Base-by-base conservation (phyloP, 2,888 invertebrate species). In the Sympetrum striolatum region DNA sequence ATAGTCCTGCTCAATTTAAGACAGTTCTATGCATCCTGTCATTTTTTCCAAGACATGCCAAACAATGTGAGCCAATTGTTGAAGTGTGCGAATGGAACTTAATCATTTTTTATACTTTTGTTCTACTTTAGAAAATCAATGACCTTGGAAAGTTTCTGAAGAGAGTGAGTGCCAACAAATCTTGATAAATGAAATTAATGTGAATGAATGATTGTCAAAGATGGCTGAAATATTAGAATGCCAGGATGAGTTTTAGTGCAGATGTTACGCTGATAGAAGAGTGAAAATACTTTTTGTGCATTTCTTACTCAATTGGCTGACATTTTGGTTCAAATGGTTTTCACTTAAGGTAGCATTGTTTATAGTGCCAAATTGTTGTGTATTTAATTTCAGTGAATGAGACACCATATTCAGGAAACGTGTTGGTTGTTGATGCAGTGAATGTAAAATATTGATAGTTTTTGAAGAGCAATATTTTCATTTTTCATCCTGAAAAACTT, bases 1-100 rank as follows among this genome's bases (percentile, higher is more conserved):
- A 37, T 86, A 86, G 86, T 39, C 64, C 86, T 86, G 86, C 86
- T 86, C 86, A 86, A 86, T 86, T 86, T 86, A 86, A 64, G 60
- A 64, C 86, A 86, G 60, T 86, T 86, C 86, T 86, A 60, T 64
- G 39, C 37, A 60, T 86, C 86, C 86, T 60, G 60, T 64, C 86
- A 60, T 86, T 86, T 86, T 53, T 86, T 60, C 31, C 60, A 60
- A 31, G 86, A 2, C n/a, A 37, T 58, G 31, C 58, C 58, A 82
- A 53, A 86, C 53, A 60, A 60, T 86, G 86, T 86, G 86, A 60
- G 64, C 86, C 86, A 86, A 60, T 37, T 86, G 86, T 86, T 86
- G 86, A 58, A 60, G 37, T 64, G 86, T 37, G 37, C 53, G 86
- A 86, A 86, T 86, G 86, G 64, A 86, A 86, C 12, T 86, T 86